Conservation (phyloP, 1,140 invertebrate species). For the Drosophila lini region DNA sequence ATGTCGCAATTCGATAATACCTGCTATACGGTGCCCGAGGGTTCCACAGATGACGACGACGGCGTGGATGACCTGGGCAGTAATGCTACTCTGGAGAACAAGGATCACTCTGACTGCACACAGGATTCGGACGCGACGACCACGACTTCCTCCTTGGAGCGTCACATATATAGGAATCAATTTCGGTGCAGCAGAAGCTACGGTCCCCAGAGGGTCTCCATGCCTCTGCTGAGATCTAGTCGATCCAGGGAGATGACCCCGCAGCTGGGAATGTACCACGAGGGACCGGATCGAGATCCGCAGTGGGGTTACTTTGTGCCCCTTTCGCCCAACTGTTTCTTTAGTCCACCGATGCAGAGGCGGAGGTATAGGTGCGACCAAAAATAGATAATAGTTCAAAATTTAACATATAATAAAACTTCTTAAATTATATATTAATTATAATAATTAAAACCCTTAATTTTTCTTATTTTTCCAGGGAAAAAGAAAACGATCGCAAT, state of each 20-base stretch:
- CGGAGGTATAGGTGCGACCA: slow-evolving; percentile 59
- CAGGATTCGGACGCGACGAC: slow-evolving; percentile 65
- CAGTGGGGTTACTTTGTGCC: slow-evolving; percentile 83
- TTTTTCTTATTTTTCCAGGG: slow-evolving; percentile 56
- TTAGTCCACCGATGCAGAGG: slow-evolving; percentile 76
- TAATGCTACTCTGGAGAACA: slow-evolving; percentile 66
- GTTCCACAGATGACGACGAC: slow-evolving; percentile 56
- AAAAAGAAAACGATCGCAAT: slow-evolving; percentile 82
- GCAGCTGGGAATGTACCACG: slow-evolving; percentile 70
- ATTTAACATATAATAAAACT: background rate
- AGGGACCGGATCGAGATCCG: slow-evolving; percentile 53
- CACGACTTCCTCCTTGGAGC: slow-evolving; percentile 67
- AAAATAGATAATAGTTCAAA: background rate
- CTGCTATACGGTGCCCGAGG: slow-evolving; percentile 81
- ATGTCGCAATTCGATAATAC: slow-evolving; percentile 80
- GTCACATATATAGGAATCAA: slow-evolving; percentile 57
- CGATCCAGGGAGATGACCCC: slow-evolving; percentile 63
- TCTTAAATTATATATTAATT: background rate
- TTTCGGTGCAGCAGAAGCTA: slow-evolving; percentile 46
- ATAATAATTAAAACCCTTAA: too few relatives aligned
- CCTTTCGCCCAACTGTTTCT: slow-evolving; percentile 68
- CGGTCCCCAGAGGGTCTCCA: slow-evolving; percentile 57
- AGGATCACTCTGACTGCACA: slow-evolving; percentile 57
- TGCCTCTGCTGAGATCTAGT: slow-evolving; percentile 59
- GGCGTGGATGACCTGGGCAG: slow-evolving; percentile 42